Percentiles rank a stretch among this genome's conserved stretches.
phyloP scores from a whole-genome alignment of 2,888 invertebrate genomes.

The Erannis defoliaria region DNA sequence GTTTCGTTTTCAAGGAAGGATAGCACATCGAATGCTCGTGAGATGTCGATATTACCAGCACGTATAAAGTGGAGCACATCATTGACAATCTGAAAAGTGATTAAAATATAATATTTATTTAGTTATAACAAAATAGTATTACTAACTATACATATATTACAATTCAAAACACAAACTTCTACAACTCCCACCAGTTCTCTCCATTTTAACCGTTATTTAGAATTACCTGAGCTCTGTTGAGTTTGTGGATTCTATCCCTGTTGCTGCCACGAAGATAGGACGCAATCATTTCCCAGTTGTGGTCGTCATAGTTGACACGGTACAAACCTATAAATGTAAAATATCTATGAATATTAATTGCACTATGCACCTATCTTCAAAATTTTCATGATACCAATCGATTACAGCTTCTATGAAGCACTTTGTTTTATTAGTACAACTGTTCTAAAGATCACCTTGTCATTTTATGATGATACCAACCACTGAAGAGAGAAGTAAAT shows the following conservation, averaged over 20 bases:
- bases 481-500: too few species aligned
- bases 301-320: constrained; percentile 88
- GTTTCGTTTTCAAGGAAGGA: constrained; percentile 89
- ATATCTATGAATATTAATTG: not conserved
- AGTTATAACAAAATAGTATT: not conserved
- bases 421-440: too few species aligned
- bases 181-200: not conserved
- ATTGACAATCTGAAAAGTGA: constrained; percentile 87
- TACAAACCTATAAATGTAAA: constrained; percentile 83
- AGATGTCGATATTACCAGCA: constrained; percentile 83
- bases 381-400: too few species aligned
- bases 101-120: not conserved
- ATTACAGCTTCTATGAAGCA: too few species aligned
- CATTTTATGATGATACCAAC: too few species aligned
- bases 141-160: not conserved
- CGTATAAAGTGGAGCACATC: constrained; percentile 91
- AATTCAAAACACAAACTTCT: too few species aligned
- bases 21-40: constrained; percentile 87
- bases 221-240: constrained; percentile 91
- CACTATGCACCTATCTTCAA: not conserved
- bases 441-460: too few species aligned
- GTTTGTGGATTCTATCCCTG: constrained; percentile 84
- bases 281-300: constrained; percentile 85
- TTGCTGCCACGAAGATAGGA: constrained; percentile 73
- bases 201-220: not conserved